phyloP scores from a whole-genome alignment of 1,140 invertebrate species.

The Battus philenor region DNA sequence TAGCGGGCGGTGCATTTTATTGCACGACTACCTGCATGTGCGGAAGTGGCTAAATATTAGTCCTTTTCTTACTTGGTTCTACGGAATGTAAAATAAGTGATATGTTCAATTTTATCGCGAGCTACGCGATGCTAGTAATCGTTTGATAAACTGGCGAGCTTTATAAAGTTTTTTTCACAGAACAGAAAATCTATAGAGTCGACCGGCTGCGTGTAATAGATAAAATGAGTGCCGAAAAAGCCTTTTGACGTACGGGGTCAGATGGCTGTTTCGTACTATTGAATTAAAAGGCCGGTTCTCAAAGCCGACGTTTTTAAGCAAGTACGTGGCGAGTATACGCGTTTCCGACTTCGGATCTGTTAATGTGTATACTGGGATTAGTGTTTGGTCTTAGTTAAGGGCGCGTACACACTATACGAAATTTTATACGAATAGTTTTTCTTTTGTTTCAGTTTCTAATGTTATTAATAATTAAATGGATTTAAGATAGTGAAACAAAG shows the following conservation, averaged over 20 bases:
- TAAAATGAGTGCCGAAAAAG: background rate
- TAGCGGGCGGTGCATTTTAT: too few species aligned
- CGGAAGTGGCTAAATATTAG: too few species aligned
- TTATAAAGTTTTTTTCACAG: conserved; percentile 8
- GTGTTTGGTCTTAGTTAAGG: conserved; percentile 53
- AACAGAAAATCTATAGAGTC: conserved; percentile 5
- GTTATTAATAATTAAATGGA: too few species aligned
- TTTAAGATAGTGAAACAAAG: too few species aligned
- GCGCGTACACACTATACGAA: conserved; percentile 17
- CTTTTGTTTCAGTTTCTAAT: background rate
- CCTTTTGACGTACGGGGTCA: background rate
- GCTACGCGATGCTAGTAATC: background rate
- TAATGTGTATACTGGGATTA: conserved; percentile 64
- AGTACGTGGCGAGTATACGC: conserved; percentile 35
- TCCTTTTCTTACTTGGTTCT: too few species aligned
- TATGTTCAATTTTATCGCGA: background rate
- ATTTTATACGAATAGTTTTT: background rate
- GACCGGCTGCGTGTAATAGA: background rate
- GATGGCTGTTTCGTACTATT: conserved; percentile 25
- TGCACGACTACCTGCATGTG: too few species aligned
- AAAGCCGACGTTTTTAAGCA: conserved; percentile 40
- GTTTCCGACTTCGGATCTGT: conserved; percentile 46
- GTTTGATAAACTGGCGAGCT: background rate
- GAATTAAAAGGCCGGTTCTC: conserved; percentile 44
- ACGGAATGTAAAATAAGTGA: too few species aligned